phyloP scores from a whole-genome alignment of 2,113 vertebrate genomes.

The Oryzias woworae region DNA sequence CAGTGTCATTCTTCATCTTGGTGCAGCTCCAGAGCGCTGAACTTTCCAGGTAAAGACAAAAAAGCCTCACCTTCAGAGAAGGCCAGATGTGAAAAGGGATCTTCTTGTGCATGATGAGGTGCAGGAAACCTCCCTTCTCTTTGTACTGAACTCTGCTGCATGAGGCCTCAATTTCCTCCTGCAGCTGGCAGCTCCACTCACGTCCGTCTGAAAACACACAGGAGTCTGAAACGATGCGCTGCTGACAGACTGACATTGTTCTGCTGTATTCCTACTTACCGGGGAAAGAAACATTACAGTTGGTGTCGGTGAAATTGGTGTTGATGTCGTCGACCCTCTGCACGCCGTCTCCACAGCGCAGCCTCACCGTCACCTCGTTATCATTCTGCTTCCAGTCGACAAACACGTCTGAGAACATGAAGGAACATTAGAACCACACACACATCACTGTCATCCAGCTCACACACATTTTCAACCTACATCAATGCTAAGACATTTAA shows the following conservation, averaged over 20 bases:
- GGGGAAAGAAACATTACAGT: conserved; percentile 87
- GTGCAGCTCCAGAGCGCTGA: too few relatives aligned
- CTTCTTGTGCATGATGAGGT: conserved; percentile 92
- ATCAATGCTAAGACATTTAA: conserved; percentile 4
- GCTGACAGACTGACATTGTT: too few relatives aligned
- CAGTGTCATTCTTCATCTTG: too few relatives aligned
- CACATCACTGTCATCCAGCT: conserved; percentile 8
- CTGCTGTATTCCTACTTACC: conserved; percentile 69
- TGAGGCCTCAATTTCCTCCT: conserved; percentile 92
- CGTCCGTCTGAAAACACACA: conserved; percentile 79
- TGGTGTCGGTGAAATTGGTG: conserved; percentile 85
- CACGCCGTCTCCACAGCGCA: conserved; percentile 82
- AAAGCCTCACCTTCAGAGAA: conserved; percentile 81
- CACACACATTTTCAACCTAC: not conserved
- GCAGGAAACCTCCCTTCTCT: conserved; percentile 87
- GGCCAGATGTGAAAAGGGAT: conserved; percentile 93
- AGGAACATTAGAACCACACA: conserved; percentile 12
- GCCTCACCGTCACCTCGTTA: conserved; percentile 88
- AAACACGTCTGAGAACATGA: conserved; percentile 81
- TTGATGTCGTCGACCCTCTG: conserved; percentile 83
- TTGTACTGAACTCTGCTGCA: conserved; percentile 89
- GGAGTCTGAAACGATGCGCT: too few relatives aligned
- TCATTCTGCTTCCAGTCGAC: conserved; percentile 95
- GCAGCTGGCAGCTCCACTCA: conserved; percentile 92
- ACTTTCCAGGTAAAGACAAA: too few relatives aligned